Evolutionary conservation across 2,113 vertebrate genomes (phyloP).

Genomic region (Sminthopsis crassicaudata): DNA sequence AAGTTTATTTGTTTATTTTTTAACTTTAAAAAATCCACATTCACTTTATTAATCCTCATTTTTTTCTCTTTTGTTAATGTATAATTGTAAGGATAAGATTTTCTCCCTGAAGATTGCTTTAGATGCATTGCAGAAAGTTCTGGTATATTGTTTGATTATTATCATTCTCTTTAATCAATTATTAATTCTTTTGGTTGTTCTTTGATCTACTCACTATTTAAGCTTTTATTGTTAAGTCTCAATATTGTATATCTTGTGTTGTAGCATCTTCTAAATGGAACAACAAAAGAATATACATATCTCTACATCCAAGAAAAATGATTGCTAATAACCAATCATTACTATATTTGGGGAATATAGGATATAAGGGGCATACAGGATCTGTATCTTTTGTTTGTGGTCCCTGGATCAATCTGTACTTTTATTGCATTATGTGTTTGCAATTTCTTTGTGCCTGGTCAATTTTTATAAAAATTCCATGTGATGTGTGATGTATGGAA

Average conservation of each 20-base stretch:
- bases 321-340: too few species aligned
- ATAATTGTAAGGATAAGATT: background rate
- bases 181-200: background rate
- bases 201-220: background rate
- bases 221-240: background rate
- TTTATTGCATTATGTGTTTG: background rate
- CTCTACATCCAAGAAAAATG: too few species aligned
- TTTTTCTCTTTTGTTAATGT: background rate
- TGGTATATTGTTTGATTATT: background rate
- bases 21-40: background rate
- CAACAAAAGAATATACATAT: too few species aligned
- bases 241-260: background rate
- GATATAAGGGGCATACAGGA: too few species aligned
- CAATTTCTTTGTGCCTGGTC: background rate
- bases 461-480: background rate
- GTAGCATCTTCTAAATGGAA: too few species aligned
- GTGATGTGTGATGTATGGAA: background rate
- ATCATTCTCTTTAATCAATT: background rate
- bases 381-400: background rate
- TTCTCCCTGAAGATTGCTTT: background rate
- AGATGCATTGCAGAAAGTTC: background rate
- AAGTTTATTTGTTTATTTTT: background rate
- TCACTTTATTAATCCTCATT: background rate
- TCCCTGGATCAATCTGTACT: background rate
- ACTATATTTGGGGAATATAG: too few species aligned